Conservation (phyloP, 2,797 vertebrate genomes). For the Micrastur ruficollis region DNA sequence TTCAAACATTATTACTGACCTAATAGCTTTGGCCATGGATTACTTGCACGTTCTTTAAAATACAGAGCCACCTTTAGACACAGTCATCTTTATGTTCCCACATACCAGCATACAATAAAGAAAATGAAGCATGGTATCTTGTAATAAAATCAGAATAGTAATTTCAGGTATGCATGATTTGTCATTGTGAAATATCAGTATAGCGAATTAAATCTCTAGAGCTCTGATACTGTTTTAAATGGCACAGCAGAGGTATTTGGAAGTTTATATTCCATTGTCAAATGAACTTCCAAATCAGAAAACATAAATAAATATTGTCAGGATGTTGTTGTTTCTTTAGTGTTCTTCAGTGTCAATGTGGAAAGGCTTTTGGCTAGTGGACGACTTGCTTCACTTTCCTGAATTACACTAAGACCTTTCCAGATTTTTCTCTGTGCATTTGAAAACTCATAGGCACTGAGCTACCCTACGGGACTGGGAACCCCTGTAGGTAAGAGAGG, state of each 20-base stretch:
- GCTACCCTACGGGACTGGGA: background rate
- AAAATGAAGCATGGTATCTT: background rate
- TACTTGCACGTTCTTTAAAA: background rate
- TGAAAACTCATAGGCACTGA: background rate
- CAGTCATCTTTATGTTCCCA: background rate
- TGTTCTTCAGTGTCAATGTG: background rate
- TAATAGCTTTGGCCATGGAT: background rate
- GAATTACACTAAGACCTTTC: background rate
- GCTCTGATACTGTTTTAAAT: background rate
- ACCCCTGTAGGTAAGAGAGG: background rate
- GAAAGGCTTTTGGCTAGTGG: background rate
- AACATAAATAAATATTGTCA: background rate
- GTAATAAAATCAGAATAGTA: background rate
- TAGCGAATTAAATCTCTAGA: background rate
- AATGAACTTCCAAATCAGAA: background rate
- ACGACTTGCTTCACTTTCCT: background rate
- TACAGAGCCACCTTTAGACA: background rate
- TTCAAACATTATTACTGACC: background rate
- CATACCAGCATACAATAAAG: background rate
- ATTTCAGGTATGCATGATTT: background rate
- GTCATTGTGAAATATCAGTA: background rate
- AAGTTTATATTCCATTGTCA: background rate
- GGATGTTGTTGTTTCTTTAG: background rate
- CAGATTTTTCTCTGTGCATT: background rate
- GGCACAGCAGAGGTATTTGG: background rate